Percentiles rank a stretch among this genome's conserved stretches.
Conservation (phyloP, 2,797 vertebrate species). For the Octomys mimax region DNA sequence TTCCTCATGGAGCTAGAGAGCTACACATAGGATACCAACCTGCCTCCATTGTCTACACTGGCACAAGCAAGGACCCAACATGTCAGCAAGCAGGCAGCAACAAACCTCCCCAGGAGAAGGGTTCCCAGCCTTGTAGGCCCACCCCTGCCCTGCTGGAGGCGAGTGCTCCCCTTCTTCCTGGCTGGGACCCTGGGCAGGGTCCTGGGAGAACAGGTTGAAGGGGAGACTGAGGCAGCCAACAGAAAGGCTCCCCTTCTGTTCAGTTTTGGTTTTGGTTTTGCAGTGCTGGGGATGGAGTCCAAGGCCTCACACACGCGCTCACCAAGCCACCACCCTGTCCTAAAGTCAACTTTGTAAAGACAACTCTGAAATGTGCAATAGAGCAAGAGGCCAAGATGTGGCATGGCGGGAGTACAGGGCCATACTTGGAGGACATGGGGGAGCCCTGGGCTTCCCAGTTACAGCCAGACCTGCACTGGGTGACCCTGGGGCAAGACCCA, state of each 20-base stretch:
- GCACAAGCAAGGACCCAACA: accelerated
- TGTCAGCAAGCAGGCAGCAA: accelerated
- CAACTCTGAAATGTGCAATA: background rate
- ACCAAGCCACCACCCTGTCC: background rate
- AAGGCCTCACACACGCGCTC: background rate
- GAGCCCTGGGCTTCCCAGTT: background rate
- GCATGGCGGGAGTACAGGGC: accelerated
- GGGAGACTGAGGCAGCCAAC: background rate
- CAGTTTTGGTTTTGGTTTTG: background rate
- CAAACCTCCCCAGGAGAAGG: accelerated
- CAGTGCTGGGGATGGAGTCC: background rate
- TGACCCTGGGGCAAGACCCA: background rate
- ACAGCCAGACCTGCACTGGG: background rate
- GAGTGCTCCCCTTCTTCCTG: background rate
- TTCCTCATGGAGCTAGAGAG: background rate
- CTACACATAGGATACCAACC: accelerated
- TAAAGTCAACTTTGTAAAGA: background rate
- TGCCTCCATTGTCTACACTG: background rate
- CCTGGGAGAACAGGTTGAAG: accelerated
- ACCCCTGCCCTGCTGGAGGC: background rate
- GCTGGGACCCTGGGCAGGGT: background rate
- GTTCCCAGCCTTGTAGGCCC: accelerated
- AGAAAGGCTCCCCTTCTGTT: accelerated
- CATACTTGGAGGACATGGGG: no score
- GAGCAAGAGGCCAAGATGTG: no score